phyloP scores from a whole-genome alignment of 1,140 invertebrate species.

The Trachymyrmex cornetzi region DNA sequence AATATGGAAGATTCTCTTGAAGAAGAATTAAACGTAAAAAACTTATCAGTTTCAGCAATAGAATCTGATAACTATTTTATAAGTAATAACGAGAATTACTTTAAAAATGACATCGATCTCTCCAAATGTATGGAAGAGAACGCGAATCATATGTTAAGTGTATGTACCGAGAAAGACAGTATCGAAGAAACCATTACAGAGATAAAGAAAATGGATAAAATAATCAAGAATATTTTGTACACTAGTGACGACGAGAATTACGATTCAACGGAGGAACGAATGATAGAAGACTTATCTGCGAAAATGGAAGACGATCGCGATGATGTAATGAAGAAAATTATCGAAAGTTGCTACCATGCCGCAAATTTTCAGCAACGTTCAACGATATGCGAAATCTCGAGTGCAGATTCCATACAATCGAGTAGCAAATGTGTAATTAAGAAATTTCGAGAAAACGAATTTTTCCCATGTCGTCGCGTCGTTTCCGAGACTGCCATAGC shows the following conservation, averaged over 20 bases:
- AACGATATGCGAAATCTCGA: neutral
- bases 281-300: neutral
- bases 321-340: slow-evolving; percentile 26
- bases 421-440: neutral
- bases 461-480: neutral
- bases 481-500: slow-evolving; percentile 26
- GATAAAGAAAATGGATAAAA: slow-evolving; percentile 27
- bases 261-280: slow-evolving; percentile 19
- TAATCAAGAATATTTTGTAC: slow-evolving; percentile 1
- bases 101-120: neutral
- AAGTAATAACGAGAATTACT: neutral
- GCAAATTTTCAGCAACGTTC: neutral
- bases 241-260: neutral
- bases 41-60: neutral
- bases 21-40: neutral
- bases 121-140: neutral
- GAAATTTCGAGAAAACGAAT: neutral
- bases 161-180: neutral
- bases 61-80: neutral
- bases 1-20: neutral
- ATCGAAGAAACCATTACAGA: neutral
- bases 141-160: neutral
- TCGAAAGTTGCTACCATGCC: slow-evolving; percentile 7
- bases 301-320: slow-evolving; percentile 28
- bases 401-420: neutral